Evolutionary conservation across 2,797 vertebrate species (phyloP).

Genomic region (Avahi laniger): DNA sequence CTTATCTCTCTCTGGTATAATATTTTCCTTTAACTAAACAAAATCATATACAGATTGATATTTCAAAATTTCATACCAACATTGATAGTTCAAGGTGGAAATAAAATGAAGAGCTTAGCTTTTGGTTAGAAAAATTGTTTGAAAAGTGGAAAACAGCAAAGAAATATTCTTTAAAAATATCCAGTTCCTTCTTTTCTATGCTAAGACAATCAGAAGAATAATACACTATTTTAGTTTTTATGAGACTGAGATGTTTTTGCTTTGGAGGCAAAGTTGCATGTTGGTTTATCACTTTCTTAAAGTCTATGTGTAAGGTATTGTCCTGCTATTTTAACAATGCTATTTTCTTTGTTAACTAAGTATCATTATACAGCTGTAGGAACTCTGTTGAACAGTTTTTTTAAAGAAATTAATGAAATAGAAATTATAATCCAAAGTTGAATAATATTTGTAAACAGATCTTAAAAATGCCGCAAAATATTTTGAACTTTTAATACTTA

Average conservation of each 20-base stretch:
- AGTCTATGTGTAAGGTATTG: not conserved
- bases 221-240: not conserved
- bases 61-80: constrained; percentile 22
- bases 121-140: constrained; percentile 12
- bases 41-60: not conserved
- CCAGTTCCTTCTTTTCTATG: not conserved
- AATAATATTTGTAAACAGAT: constrained; percentile 7
- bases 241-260: not conserved
- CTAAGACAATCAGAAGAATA: not conserved
- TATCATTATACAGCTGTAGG: not conserved
- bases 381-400: not conserved
- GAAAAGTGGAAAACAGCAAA: not conserved
- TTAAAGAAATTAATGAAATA: constrained; percentile 26
- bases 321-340: constrained; percentile 17
- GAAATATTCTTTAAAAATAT: not conserved
- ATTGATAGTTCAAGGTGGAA: constrained; percentile 44
- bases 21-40: constrained; percentile 10
- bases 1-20: not conserved
- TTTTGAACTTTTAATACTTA: constrained; percentile 18
- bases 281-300: constrained; percentile 14
- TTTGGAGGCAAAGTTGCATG: not conserved
- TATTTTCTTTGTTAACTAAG: constrained; percentile 15
- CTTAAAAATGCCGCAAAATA: constrained; percentile 22
- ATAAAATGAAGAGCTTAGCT: constrained; percentile 15
- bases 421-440: not conserved